Evolutionary conservation across 2,888 invertebrate genomes (phyloP), one percentile per base, ranked within the genome.

Genomic region (Bimastos eiseni): DNA sequence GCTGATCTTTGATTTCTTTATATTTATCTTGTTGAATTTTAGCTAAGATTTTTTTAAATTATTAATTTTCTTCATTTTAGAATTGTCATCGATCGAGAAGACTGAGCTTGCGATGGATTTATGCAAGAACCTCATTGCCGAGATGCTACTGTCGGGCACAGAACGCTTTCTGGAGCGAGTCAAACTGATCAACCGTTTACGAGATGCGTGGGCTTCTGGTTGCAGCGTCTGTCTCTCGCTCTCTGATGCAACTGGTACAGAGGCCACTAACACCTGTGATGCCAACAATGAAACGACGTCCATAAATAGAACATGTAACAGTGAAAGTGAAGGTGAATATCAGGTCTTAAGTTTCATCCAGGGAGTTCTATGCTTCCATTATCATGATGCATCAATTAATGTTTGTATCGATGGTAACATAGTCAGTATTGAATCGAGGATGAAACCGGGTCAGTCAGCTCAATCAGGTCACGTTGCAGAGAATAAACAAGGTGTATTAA

Each of bases 61-160:
- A 70, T 30, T 70, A 8, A n/a, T 70, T n/a, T 70, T 70, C n/a
- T n/a, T 30, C n/a, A n/a, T 70, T 30, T n/a, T 70, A 70, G 70
- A 70, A 70, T 70, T 30, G 70, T 70, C 70, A n/a, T 70, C 70
- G n/a, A 70, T 2, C n/a, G 70, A 70, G 70, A 70, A 70, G n/a
- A 70, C 70, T 70, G 70, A 70, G 17, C 70, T 70, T 70, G 70
- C 70, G n/a, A 70, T 70, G 8, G n/a, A 70, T 70, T 70, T 70
- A 70, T 70, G 70, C 70, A 70, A 70, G 70, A 70, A 30, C 70
- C 70, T 70, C 70, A n/a, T 70, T n/a, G 70, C 70, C n/a, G 70
- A 70, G 70, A 70, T 70, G 70, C n/a, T 70, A n/a, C 30, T 70
- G n/a, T 70, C 70, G 1, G 17, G 70, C 30, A n/a, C 70, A n/a